Percentiles rank a stretch among this genome's conserved stretches.
Evolutionary conservation across 2,888 invertebrate genomes (phyloP).

Genomic region (Xylota sylvarum): DNA sequence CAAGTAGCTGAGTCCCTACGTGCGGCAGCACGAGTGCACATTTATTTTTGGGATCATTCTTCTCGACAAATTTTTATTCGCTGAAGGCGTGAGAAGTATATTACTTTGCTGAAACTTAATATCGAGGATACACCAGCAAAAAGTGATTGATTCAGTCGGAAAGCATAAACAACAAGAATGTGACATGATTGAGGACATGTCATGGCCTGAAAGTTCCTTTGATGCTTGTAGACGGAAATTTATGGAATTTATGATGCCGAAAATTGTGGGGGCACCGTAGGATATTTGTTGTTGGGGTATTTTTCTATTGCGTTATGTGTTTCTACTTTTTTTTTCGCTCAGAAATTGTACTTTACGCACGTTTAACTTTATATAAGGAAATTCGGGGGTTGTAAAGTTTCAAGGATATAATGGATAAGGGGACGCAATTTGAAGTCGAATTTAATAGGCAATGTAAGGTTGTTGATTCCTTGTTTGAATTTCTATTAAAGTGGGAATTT

Average conservation of each 20-base stretch:
- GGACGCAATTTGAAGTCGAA: no score
- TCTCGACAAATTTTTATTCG: background rate
- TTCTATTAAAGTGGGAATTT: no score
- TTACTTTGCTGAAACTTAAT: constrained; percentile 1
- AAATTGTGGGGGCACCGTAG: background rate
- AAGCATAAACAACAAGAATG: constrained; percentile 9
- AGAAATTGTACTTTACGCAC: background rate
- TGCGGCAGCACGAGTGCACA: background rate
- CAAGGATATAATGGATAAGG: background rate
- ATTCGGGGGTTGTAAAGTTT: background rate
- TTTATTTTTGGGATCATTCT: background rate
- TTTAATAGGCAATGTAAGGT: no score
- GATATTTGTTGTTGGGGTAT: background rate
- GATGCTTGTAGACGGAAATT: background rate
- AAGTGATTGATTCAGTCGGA: constrained; percentile 25
- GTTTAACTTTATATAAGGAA: background rate
- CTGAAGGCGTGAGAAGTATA: constrained; percentile 1
- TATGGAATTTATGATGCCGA: constrained; percentile 7
- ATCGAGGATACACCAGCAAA: background rate
- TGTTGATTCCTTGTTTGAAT: no score
- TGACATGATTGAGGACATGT: constrained; percentile 26
- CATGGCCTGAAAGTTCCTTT: background rate
- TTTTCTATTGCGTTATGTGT: background rate
- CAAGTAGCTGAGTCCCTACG: background rate
- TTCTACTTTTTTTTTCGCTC: background rate